phyloP scores from a whole-genome alignment of 2,797 vertebrate genomes.

The Phoebastria nigripes region DNA sequence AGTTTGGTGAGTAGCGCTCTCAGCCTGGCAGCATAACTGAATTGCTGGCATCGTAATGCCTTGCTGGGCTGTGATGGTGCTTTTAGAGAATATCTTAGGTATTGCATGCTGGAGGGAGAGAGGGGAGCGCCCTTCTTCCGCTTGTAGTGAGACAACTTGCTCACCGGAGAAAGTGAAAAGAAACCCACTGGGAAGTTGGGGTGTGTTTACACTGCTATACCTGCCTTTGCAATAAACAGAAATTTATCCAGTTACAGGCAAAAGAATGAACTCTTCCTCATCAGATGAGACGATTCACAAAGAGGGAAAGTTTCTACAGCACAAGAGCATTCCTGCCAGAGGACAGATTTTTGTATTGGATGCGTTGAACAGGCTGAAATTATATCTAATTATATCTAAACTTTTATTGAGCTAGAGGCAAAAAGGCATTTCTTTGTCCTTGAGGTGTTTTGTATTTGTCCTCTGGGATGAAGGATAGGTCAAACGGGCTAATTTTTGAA shows the following conservation, averaged over 20 bases:
- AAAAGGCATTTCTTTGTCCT: not conserved
- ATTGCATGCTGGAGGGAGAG: not conserved
- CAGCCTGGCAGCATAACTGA: not conserved
- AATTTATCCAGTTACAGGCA: not conserved
- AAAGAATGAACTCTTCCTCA: not conserved
- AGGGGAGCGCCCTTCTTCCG: not conserved
- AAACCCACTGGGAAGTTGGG: not conserved
- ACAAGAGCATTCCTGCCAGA: not conserved
- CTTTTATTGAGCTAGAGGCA: not conserved
- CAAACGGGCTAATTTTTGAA: not conserved
- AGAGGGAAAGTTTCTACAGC: not conserved
- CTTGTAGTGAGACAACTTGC: not conserved
- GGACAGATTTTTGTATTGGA: not conserved
- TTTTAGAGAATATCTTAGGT: not conserved
- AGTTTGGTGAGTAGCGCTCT: not conserved
- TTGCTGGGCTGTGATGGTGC: not conserved
- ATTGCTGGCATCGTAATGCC: not conserved
- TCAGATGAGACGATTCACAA: not conserved
- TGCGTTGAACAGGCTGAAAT: not conserved
- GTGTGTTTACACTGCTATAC: not conserved
- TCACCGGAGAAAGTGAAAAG: not conserved
- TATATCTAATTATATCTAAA: slow-evolving; percentile 2
- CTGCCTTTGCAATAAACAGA: not conserved
- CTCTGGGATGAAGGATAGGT: not conserved
- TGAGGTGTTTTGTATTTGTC: not conserved